Conservation (phyloP, 2,888 invertebrate species). For the Physocephala rufipes region DNA sequence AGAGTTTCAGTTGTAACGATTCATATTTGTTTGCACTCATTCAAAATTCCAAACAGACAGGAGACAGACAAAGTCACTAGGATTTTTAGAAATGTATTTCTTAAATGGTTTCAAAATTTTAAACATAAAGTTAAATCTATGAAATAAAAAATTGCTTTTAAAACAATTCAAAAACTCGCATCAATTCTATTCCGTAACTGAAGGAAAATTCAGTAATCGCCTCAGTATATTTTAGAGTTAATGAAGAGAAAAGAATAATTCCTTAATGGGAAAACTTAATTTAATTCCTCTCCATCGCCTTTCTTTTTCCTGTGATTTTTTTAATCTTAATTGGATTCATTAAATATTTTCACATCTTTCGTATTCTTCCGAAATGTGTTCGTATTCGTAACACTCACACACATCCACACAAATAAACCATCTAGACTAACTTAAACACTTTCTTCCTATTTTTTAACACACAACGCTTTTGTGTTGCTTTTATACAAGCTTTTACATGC, state of each 20-base stretch:
- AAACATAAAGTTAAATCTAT: no score
- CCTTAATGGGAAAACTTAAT: background rate
- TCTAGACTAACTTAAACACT: slow-evolving; percentile 8
- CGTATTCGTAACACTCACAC: background rate
- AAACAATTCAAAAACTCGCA: no score
- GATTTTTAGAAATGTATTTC: no score
- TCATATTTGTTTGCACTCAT: no score
- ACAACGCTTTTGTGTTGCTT: background rate
- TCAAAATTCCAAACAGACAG: no score
- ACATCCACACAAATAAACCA: slow-evolving; percentile 7
- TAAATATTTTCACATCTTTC: background rate
- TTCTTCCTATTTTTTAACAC: slow-evolving; percentile 6
- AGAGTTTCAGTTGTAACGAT: no score
- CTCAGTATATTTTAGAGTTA: no score
- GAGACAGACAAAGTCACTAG: no score
- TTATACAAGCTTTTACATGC: background rate
- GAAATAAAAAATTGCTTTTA: no score
- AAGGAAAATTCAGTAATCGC: no score
- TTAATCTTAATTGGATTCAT: background rate
- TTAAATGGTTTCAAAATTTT: no score
- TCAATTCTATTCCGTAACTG: background rate
- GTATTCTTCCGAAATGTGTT: background rate
- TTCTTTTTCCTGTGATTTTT: background rate
- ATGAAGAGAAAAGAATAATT: no score
- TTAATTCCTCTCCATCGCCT: background rate